Percentiles rank a stretch among this genome's conserved stretches.
Conservation (phyloP, 2,113 vertebrate genomes). For the Climacteris rufus region DNA sequence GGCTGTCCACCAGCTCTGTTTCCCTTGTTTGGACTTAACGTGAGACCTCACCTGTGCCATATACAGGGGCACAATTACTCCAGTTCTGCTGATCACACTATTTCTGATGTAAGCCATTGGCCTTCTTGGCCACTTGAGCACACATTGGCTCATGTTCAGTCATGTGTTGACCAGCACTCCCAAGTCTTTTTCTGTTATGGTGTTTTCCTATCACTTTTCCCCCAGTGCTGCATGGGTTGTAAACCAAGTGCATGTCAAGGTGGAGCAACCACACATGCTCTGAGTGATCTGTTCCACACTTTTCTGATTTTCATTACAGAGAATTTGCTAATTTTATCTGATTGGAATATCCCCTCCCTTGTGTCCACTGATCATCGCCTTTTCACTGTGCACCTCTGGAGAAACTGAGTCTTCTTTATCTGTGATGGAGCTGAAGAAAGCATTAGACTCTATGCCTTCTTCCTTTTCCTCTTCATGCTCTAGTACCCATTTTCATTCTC, state of each 20-base stretch:
- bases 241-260: not conserved
- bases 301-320: not conserved
- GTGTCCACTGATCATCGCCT: not conserved
- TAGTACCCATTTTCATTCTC: not conserved
- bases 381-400: not conserved
- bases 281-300: not conserved
- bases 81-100: not conserved
- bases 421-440: not conserved
- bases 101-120: not conserved
- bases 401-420: not conserved
- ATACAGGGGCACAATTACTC: not conserved
- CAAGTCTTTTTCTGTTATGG: fast-evolving
- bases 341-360: not conserved
- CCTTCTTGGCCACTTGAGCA: not conserved
- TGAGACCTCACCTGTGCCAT: not conserved
- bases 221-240: fast-evolving
- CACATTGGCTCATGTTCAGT: not conserved
- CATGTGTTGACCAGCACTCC: not conserved
- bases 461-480: not conserved
- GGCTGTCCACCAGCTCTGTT: not conserved
- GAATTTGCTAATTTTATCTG: not conserved
- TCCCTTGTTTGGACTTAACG: not conserved
- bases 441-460: not conserved
- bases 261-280: not conserved
- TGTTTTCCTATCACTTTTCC: not conserved